These are phyloP conservation scores for Sarcophaga carnaria DNA, from an alignment of 2,888 invertebrate genomes.

Conservation along the genomic window DNA sequence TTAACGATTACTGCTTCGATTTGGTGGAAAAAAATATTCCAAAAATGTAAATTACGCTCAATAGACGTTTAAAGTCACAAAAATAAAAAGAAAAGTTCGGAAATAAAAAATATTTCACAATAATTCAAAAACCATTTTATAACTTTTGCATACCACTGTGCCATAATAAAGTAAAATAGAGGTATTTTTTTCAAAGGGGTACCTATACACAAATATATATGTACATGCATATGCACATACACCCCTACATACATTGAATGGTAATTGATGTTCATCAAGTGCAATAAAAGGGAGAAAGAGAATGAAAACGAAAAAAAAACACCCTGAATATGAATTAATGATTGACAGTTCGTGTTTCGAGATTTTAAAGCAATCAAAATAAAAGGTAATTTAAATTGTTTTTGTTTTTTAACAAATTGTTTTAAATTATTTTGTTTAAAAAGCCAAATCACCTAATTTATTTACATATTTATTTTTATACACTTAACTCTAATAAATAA, in stretches of 20 bases:
- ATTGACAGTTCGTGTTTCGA: conserved; percentile 41
- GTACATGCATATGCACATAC: not conserved
- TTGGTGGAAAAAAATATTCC: too few species aligned
- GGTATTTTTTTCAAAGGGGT: too few species aligned
- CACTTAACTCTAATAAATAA: not conserved
- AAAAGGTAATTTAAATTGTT: not conserved
- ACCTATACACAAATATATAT: not conserved
- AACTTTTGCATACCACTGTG: not conserved
- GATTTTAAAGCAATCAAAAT: not conserved
- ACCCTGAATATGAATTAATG: conserved; percentile 40
- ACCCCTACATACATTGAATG: not conserved
- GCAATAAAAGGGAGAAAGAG: not conserved
- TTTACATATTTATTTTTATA: not conserved
- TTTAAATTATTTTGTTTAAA: conserved; percentile 20
- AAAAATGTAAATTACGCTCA: too few species aligned
- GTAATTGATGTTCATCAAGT: not conserved
- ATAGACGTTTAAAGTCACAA: too few species aligned
- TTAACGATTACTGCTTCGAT: too few species aligned
- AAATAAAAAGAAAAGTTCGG: too few species aligned
- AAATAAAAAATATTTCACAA: too few species aligned
- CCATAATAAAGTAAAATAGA: not conserved
- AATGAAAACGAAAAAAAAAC: not conserved
- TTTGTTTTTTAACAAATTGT: conserved; percentile 13
- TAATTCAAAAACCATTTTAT: too few species aligned
- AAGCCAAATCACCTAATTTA: not conserved